Percentiles rank a stretch among this genome's conserved stretches.
Evolutionary conservation across 2,888 invertebrate genomes (phyloP).

Genomic region (Sycophila texana): DNA sequence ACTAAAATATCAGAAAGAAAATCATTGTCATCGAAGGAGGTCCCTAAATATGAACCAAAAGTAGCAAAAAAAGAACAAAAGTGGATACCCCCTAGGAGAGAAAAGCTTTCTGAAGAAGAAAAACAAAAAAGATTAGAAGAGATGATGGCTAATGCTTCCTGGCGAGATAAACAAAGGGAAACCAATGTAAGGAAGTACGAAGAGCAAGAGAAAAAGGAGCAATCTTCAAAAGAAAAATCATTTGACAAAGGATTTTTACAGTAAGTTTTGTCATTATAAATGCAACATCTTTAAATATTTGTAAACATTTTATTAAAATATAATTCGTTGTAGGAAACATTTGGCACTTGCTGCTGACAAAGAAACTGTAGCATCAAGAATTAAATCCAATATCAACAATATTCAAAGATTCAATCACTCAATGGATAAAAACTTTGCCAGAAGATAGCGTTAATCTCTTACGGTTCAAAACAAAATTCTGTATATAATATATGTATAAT

Average conservation of each 20-base stretch:
- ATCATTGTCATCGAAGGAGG: conserved; percentile 44
- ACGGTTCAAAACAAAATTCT: conserved; percentile 6
- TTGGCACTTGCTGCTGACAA: conserved; percentile 81
- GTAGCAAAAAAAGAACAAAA: conserved; percentile 63
- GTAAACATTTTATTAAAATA: background rate
- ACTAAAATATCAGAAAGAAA: conserved; percentile 58
- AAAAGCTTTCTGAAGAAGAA: conserved; percentile 80
- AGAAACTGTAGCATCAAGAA: conserved; percentile 87
- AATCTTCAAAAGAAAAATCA: conserved; percentile 72
- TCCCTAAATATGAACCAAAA: conserved; percentile 38
- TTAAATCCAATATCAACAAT: conserved; percentile 92
- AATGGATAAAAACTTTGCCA: conserved; percentile 91
- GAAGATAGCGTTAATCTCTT: conserved; percentile 75
- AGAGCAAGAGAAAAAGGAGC: conserved; percentile 78
- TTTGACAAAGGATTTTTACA: conserved; percentile 76
- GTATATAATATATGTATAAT: conserved; percentile 22
- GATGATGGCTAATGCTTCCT: conserved; percentile 89
- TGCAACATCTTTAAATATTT: background rate
- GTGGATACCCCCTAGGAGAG: conserved; percentile 65
- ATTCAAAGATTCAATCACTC: conserved; percentile 88
- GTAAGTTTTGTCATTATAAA: conserved; percentile 60
- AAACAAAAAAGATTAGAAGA: conserved; percentile 84
- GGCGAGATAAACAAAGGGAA: conserved; percentile 82
- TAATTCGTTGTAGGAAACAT: conserved; percentile 78
- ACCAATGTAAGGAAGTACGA: conserved; percentile 81